phyloP scores from a whole-genome alignment of 2,113 vertebrate species.

The Chaetodon auriga region DNA sequence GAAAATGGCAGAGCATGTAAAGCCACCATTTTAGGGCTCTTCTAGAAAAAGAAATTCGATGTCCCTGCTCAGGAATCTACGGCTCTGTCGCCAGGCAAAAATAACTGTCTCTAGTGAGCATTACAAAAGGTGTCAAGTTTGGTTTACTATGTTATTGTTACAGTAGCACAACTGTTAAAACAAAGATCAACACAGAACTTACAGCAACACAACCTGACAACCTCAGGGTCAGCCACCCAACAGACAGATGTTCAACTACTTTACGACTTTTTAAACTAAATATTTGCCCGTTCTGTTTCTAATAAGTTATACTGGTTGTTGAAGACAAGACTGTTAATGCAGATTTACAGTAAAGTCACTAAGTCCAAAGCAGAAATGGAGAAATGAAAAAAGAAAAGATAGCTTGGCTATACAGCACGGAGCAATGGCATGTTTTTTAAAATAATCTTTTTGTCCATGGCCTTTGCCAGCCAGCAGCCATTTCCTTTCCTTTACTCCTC shows the following conservation, averaged over 20 bases:
- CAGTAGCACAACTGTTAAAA: neutral
- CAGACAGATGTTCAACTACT: neutral
- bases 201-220: neutral
- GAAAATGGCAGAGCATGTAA: neutral
- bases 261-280: neutral
- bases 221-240: neutral
- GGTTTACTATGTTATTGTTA: neutral
- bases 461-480: slow-evolving; percentile 66
- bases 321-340: neutral
- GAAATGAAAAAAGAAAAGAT: neutral
- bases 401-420: slow-evolving; percentile 2
- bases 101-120: neutral
- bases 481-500: slow-evolving; percentile 59
- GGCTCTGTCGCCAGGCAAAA: neutral
- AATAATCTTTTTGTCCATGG: slow-evolving; percentile 59
- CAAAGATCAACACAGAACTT: neutral
- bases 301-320: neutral
- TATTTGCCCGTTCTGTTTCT: neutral
- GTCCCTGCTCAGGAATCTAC: neutral
- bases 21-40: neutral
- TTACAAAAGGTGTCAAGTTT: neutral
- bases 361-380: slow-evolving; percentile 16
- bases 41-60: neutral
- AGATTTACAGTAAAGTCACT: slow-evolving; percentile 11
- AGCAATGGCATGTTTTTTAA: slow-evolving; percentile 40